These are phyloP conservation scores for Drosophila affinis DNA, from an alignment of 2,888 invertebrate species.

Conservation along the genomic window DNA sequence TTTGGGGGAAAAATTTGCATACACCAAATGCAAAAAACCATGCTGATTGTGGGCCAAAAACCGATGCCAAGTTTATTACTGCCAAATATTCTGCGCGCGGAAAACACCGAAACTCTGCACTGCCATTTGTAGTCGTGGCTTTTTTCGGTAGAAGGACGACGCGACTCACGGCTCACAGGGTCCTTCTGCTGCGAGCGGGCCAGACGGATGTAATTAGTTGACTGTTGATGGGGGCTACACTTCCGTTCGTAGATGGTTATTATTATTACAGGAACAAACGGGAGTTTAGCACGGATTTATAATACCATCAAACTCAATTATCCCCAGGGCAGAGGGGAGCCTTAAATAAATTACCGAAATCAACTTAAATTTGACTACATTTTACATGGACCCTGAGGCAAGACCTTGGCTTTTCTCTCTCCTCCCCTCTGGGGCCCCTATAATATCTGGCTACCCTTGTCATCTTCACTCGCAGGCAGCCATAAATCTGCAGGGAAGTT, in stretches of 20 bases:
- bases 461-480: background rate
- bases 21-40: conserved; percentile 16
- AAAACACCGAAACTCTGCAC: conserved; percentile 16
- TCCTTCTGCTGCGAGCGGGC: background rate
- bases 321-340: background rate
- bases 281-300: conserved; percentile 39
- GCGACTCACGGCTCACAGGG: background rate
- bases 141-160: conserved; percentile 1
- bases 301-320: conserved; percentile 49
- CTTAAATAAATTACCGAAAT: conserved; percentile 43
- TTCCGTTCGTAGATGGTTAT: conserved; percentile 47
- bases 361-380: conserved; percentile 40
- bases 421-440: background rate
- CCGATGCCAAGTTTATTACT: conserved; percentile 43
- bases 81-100: conserved; percentile 26
- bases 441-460: no score
- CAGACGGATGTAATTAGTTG: conserved; percentile 65
- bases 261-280: conserved; percentile 47
- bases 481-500: conserved; percentile 38
- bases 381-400: conserved; percentile 15
- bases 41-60: background rate
- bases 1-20: conserved; percentile 47
- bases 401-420: background rate
- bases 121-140: conserved; percentile 21
- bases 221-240: conserved; percentile 13